Conservation (phyloP, 1,140 invertebrate species). For the Schlechtendalia chinensis region DNA sequence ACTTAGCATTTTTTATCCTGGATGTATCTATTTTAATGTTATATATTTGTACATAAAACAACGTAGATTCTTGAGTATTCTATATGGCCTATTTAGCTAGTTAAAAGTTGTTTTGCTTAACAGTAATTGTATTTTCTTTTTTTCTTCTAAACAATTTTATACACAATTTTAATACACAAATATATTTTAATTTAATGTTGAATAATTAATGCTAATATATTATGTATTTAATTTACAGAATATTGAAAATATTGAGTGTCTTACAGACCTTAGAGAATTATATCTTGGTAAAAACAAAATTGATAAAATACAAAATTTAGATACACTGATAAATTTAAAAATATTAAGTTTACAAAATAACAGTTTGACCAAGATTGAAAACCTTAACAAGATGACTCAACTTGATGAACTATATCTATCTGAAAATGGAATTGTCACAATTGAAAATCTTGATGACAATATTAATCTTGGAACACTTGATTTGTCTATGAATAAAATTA, state of each 20-base stretch:
- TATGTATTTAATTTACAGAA: constrained; percentile 59
- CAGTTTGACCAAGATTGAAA: constrained; percentile 83
- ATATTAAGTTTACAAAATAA: constrained; percentile 90
- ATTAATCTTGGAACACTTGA: constrained; percentile 80
- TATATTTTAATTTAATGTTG: too few relatives aligned
- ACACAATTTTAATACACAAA: too few relatives aligned
- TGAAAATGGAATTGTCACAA: constrained; percentile 83
- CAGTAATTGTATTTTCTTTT: too few relatives aligned
- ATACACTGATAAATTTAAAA: constrained; percentile 71
- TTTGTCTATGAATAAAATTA: constrained; percentile 85
- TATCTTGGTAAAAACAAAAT: constrained; percentile 98
- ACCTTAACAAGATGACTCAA: constrained; percentile 70
- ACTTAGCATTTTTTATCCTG: too few relatives aligned
- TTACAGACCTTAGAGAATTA: constrained; percentile 72
- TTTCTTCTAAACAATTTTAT: too few relatives aligned
- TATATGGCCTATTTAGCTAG: too few relatives aligned
- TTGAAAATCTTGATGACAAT: constrained; percentile 73
- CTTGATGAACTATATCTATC: constrained; percentile 90
- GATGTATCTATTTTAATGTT: too few relatives aligned
- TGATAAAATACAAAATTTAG: constrained; percentile 81
- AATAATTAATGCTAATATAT: too few relatives aligned
- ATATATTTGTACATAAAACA: too few relatives aligned
- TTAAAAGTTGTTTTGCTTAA: too few relatives aligned
- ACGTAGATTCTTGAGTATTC: too few relatives aligned
- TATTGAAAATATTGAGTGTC: constrained; percentile 79